Evolutionary conservation across 2,113 vertebrate species (phyloP), one percentile per base, ranked within the genome.

Genomic region (Struthidea cinerea): DNA sequence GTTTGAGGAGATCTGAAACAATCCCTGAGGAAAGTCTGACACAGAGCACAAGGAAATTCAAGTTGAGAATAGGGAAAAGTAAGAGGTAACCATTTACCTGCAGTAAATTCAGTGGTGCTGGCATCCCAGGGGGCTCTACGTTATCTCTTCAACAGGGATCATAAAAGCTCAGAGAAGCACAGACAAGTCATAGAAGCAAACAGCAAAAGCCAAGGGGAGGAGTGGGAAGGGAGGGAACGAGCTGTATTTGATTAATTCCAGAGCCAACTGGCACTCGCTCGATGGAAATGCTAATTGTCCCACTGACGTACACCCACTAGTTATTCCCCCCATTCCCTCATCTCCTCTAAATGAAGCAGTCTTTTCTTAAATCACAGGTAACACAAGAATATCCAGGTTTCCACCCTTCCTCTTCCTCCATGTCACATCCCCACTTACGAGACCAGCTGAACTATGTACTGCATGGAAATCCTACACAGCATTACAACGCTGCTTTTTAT

Each of bases 211-310:
- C 85, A 84, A 87, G 56, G 44, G 88, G 76, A 94, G 68, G 89
- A 90, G 91, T 37, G 91, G 84, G 84, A 89, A 94, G 91, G 93
- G 83, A 94, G 80, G 65, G 76, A 84, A 81, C 0, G 2, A 56
- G 73, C 93, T 86, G 52, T 30, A 20, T 94, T 90, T 1, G 44
- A 70, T 71, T 53, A 88, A 70, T 90, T 89, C 78, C 64, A 68
- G 79, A 84, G 93, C 85, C 90, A 95, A 84, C 68, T 88, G 87
- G 93, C 90, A 94, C 57, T 88, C 44, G 14, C n/a, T 71, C 56
- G 87, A 73, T 91, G 56, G 93, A 96, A 94, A 92, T 78, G 73
- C 57, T 96, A 89, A 94, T 86, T 93, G 85, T 78, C 76, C 79
- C 75, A 49, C 87, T 88, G 88, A 95, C 63, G 86, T 44, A 86